Percentiles rank a stretch among this genome's conserved stretches.
These are phyloP conservation scores for Apus apus DNA, from an alignment of 2,113 vertebrate species.

Conservation along the genomic window DNA sequence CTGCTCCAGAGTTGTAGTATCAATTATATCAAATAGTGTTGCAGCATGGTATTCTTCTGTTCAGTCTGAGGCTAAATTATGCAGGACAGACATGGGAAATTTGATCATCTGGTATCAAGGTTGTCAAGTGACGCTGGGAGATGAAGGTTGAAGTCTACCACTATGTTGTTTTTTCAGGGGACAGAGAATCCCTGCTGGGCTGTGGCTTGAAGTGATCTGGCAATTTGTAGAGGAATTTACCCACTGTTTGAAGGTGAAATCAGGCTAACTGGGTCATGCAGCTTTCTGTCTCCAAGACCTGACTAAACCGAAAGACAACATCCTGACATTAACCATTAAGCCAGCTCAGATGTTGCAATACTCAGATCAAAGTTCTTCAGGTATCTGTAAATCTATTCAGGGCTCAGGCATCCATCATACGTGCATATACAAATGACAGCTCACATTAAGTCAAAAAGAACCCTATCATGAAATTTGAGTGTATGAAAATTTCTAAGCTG, in stretches of 20 bases:
- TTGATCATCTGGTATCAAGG: background rate
- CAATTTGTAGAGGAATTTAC: constrained; percentile 17
- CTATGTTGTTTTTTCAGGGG: background rate
- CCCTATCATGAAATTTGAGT: background rate
- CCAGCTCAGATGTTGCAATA: constrained; percentile 21
- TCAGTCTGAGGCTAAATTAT: background rate
- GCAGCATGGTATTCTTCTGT: background rate
- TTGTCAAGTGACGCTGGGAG: background rate
- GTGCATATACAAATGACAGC: background rate
- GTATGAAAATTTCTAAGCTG: constrained; percentile 30
- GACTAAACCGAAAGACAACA: constrained; percentile 11
- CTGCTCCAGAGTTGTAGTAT: background rate
- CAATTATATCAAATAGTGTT: background rate
- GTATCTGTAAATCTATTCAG: background rate
- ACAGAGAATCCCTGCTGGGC: background rate
- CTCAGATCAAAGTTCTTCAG: constrained; percentile 45
- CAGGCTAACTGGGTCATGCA: background rate
- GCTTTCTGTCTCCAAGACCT: background rate
- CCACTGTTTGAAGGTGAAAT: background rate
- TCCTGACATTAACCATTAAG: constrained; percentile 60
- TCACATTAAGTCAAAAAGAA: background rate
- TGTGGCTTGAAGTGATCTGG: background rate
- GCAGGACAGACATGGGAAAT: background rate
- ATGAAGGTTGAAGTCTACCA: background rate
- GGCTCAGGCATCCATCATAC: background rate